Conservation (phyloP, 2,797 vertebrate genomes). For the Heliangelus exortis region DNA sequence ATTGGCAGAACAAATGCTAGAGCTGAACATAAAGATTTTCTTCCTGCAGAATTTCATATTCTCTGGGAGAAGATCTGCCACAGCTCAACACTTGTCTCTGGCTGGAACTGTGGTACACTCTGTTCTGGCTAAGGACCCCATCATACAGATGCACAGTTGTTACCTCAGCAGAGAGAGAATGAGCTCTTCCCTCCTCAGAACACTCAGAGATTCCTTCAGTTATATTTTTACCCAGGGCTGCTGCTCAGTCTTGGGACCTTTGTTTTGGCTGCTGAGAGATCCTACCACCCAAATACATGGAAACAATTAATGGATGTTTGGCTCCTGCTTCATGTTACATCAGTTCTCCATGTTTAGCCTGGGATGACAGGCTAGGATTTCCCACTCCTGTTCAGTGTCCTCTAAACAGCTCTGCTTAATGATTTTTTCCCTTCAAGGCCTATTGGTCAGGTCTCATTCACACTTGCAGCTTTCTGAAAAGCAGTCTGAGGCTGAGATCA, state of each 20-base stretch:
- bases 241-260: not conserved
- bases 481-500: not conserved
- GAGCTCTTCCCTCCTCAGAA: not conserved
- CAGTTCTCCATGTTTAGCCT: not conserved
- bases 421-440: not conserved
- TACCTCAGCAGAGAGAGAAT: not conserved
- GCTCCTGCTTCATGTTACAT: not conserved
- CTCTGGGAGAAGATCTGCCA: not conserved
- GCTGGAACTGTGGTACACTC: not conserved
- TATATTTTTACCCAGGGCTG: not conserved
- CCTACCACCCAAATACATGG: not conserved
- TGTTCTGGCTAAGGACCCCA: not conserved
- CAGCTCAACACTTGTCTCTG: rapidly evolving
- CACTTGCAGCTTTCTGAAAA: not conserved
- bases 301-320: not conserved
- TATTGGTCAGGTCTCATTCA: not conserved
- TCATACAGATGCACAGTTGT: not conserved
- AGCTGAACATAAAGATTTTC: not conserved
- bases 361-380: not conserved
- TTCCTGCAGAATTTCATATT: not conserved
- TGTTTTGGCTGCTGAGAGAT: not conserved
- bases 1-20: not conserved
- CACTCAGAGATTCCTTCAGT: not conserved
- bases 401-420: not conserved
- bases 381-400: not conserved